phyloP scores from a whole-genome alignment of 2,888 invertebrate species.

The Corbicula japonica region DNA sequence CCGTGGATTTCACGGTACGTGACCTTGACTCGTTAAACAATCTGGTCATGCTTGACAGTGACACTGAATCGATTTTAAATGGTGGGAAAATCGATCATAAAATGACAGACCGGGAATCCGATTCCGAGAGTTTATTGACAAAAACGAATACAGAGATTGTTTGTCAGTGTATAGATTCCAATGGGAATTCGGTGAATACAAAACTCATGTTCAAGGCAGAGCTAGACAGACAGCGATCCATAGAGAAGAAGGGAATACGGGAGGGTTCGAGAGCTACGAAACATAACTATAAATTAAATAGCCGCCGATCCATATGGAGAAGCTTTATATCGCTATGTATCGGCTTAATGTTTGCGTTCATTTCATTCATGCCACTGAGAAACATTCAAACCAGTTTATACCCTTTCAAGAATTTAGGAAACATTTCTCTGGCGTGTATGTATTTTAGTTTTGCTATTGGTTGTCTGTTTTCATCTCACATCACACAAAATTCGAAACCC shows the following conservation, averaged over 20 bases:
- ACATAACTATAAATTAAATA: constrained; percentile 60
- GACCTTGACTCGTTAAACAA: constrained; percentile 64
- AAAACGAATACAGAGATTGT: constrained; percentile 10
- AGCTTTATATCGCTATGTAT: constrained; percentile 71
- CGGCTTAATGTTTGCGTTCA: constrained; percentile 72
- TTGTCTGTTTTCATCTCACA: constrained; percentile 73
- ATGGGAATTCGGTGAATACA: constrained; percentile 18
- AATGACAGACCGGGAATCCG: constrained; percentile 16
- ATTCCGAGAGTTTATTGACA: constrained; percentile 37
- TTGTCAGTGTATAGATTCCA: constrained; percentile 19
- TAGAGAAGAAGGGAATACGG: constrained; percentile 43
- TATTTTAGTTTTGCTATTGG: constrained; percentile 79
- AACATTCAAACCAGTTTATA: constrained; percentile 80
- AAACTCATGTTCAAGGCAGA: constrained; percentile 62
- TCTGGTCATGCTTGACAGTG: constrained; percentile 56
- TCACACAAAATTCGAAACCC: constrained; percentile 77
- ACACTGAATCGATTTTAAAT: constrained; percentile 54
- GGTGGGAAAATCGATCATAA: constrained; percentile 23
- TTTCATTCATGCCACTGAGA: constrained; percentile 74
- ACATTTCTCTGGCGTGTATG: constrained; percentile 77
- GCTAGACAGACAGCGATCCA: constrained; percentile 57
- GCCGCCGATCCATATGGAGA: constrained; percentile 71
- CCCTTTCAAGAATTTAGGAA: constrained; percentile 72
- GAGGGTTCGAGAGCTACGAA: constrained; percentile 57
- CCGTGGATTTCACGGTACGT: constrained; percentile 14